These are phyloP conservation scores for Sylvilagus bachmani DNA, from an alignment of 2,113 vertebrate genomes.

Conservation along the genomic window DNA sequence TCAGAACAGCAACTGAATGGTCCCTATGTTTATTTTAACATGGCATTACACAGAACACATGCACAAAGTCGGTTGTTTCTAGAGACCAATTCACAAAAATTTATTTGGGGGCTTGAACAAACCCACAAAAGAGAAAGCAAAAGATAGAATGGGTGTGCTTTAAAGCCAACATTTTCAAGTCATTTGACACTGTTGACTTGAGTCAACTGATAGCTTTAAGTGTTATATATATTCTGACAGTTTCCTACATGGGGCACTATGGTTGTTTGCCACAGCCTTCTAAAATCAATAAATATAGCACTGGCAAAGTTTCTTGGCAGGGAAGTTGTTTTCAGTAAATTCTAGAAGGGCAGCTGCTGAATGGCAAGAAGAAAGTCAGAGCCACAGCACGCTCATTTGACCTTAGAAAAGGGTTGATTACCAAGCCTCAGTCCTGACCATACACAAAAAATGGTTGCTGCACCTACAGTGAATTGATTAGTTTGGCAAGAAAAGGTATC, in stretches of 20 bases:
- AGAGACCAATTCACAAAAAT: slow-evolving; percentile 77
- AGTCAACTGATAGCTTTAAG: slow-evolving; percentile 84
- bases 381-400: slow-evolving; percentile 74
- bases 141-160: slow-evolving; percentile 79
- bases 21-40: not conserved
- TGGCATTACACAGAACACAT: slow-evolving; percentile 40
- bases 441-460: not conserved
- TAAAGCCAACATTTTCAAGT: slow-evolving; percentile 81
- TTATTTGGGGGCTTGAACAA: slow-evolving; percentile 76
- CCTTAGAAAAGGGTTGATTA: slow-evolving; percentile 46
- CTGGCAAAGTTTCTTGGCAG: slow-evolving; percentile 88
- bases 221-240: slow-evolving; percentile 87
- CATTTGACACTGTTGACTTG: slow-evolving; percentile 84
- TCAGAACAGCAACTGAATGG: not conserved
- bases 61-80: slow-evolving; percentile 70
- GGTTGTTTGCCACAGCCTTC: slow-evolving; percentile 88
- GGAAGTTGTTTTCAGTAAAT: slow-evolving; percentile 89
- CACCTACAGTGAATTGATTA: not conserved
- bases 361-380: slow-evolving; percentile 81
- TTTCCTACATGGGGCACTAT: slow-evolving; percentile 84
- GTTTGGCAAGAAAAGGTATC: not conserved
- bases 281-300: slow-evolving; percentile 88
- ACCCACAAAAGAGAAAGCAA: slow-evolving; percentile 77
- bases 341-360: slow-evolving; percentile 87
- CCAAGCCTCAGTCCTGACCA: not conserved